phyloP scores from a whole-genome alignment of 2,888 invertebrate species.

The Tipula confusa region DNA sequence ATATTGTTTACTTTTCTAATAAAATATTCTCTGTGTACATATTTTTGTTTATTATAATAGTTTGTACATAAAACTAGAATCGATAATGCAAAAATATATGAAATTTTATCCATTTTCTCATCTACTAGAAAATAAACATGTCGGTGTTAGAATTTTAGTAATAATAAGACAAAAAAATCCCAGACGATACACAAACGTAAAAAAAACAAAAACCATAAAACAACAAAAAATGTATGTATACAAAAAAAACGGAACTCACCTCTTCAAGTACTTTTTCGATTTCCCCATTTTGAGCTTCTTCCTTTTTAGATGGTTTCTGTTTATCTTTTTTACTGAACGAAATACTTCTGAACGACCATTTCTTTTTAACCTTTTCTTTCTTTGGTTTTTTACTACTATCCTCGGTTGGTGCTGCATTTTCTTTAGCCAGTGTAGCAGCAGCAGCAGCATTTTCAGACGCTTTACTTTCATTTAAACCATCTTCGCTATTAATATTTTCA shows the following conservation, averaged over 20 bases:
- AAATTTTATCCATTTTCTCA: background rate
- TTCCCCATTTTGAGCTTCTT: conserved; percentile 54
- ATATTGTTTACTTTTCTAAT: background rate
- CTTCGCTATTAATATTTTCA: conserved; percentile 37
- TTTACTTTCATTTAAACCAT: conserved; percentile 53
- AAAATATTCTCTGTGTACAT: background rate
- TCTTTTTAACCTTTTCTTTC: conserved; percentile 75
- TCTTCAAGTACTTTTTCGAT: conserved; percentile 62
- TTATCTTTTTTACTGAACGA: conserved; percentile 85
- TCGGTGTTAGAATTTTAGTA: conserved; percentile 20
- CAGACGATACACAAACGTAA: background rate
- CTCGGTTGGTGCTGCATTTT: conserved; percentile 41
- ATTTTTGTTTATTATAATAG: background rate
- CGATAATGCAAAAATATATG: background rate
- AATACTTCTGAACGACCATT: conserved; percentile 84
- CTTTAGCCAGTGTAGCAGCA: conserved; percentile 36
- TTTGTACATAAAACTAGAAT: background rate
- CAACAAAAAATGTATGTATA: background rate
- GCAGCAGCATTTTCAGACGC: conserved; percentile 47
- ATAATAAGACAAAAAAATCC: background rate
- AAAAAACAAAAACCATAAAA: too few relatives aligned
- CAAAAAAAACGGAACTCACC: conserved; percentile 55
- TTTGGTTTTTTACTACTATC: conserved; percentile 59
- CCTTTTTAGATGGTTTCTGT: conserved; percentile 72
- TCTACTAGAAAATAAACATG: background rate